These are phyloP conservation scores for Rhabdornis inornatus DNA, from an alignment of 2,113 vertebrate species.

Conservation along the genomic window DNA sequence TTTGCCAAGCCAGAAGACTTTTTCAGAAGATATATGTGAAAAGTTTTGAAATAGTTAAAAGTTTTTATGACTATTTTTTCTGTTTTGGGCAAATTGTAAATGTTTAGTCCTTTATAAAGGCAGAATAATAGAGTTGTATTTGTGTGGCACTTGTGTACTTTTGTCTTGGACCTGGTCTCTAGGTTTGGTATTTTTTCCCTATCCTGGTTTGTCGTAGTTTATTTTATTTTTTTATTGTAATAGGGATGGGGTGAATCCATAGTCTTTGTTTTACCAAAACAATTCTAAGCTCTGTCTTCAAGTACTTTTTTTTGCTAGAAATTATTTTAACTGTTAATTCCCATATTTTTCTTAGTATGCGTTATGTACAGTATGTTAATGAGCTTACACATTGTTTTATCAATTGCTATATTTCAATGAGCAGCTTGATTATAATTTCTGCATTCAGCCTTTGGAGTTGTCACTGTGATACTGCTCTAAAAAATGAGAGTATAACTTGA, in stretches of 20 bases:
- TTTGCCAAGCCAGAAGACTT: not conserved
- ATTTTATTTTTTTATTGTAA: not conserved
- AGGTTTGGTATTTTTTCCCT: not conserved
- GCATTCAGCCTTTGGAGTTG: not conserved
- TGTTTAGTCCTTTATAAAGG: not conserved
- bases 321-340: not conserved
- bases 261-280: not conserved
- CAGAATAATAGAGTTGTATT: not conserved
- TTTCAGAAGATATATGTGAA: not conserved
- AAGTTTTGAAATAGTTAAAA: not conserved
- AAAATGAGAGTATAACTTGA: not conserved
- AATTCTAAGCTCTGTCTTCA: not conserved
- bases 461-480: not conserved
- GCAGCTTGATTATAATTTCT: not conserved
- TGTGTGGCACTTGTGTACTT: not conserved
- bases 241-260: not conserved
- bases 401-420: not conserved
- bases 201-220: not conserved
- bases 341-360: not conserved
- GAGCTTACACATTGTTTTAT: not conserved
- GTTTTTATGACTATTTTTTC: not conserved
- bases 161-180: not conserved
- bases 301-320: not conserved
- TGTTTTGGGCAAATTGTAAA: not conserved
- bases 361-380: not conserved